phyloP scores from a whole-genome alignment of 2,888 invertebrate species.

The Idaea dimidiata region DNA sequence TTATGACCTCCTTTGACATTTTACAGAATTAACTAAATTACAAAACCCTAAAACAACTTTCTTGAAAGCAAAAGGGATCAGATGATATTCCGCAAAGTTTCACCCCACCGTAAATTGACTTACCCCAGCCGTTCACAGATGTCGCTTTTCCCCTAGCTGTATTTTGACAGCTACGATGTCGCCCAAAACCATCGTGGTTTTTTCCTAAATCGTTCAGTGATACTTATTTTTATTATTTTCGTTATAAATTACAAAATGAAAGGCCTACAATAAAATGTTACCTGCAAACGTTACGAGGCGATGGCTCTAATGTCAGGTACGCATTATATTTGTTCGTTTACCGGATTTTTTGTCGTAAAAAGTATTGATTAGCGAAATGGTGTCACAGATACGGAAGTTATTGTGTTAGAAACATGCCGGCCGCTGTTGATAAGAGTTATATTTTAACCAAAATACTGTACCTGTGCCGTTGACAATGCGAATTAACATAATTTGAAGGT shows the following conservation, averaged over 20 bases:
- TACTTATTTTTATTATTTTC: neutral
- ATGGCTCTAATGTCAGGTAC: constrained; percentile 21
- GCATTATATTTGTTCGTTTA: constrained; percentile 13
- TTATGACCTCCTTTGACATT: neutral
- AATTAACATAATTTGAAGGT: neutral
- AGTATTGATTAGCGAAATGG: constrained; percentile 54
- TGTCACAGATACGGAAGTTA: constrained; percentile 24
- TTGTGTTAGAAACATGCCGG: constrained; percentile 9
- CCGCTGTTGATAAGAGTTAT: constrained; percentile 5
- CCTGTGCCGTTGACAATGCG: neutral
- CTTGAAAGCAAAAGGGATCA: neutral
- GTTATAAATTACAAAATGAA: constrained; percentile 16
- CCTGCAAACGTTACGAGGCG: constrained; percentile 15
- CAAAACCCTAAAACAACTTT: neutral
- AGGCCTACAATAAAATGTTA: constrained; percentile 18
- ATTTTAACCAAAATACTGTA: neutral
- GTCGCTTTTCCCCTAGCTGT: constrained; percentile 25
- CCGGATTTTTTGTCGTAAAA: constrained; percentile 27
- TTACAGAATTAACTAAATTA: neutral
- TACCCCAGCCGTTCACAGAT: constrained; percentile 29
- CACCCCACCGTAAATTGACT: constrained; percentile 5
- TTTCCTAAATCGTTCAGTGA: constrained; percentile 1
- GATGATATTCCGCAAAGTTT: neutral
- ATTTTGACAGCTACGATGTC: constrained; percentile 38
- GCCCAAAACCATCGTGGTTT: constrained; percentile 14